Percentiles rank a stretch among this genome's conserved stretches.
Conservation (phyloP, 2,113 vertebrate species). For the Perccottus glenii region DNA sequence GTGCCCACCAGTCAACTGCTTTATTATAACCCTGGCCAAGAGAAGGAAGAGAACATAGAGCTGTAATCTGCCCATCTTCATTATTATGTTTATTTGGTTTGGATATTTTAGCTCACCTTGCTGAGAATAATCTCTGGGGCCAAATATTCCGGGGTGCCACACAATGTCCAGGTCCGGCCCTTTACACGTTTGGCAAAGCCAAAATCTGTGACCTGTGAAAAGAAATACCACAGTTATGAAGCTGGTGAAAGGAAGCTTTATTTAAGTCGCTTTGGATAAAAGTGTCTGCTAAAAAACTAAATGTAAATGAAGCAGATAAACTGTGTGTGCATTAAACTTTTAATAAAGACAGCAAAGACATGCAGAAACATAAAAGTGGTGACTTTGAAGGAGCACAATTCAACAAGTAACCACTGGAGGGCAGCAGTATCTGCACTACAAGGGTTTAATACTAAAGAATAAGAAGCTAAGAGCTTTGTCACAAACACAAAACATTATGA, state of each 20-base stretch:
- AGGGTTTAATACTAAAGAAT: too few relatives aligned
- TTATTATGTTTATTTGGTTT: not conserved
- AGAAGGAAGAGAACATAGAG: not conserved
- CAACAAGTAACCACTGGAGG: conserved; percentile 33
- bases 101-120: conserved; percentile 76
- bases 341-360: not conserved
- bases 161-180: conserved; percentile 93
- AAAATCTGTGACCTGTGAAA: conserved; percentile 89
- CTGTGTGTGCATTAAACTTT: not conserved
- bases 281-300: too few relatives aligned
- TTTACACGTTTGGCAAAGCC: conserved; percentile 94
- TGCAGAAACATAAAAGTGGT: not conserved
- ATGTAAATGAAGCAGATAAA: not conserved
- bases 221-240: too few relatives aligned
- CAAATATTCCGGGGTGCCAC: conserved; percentile 92
- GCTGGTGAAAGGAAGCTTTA: too few relatives aligned
- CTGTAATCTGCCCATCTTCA: not conserved
- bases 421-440: not conserved
- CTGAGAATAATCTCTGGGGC: conserved; percentile 94
- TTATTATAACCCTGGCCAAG: conserved; percentile 88
- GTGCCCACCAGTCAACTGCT: conserved; percentile 94
- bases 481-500: too few relatives aligned
- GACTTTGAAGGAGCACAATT: not conserved
- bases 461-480: not conserved
- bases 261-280: too few relatives aligned